Percentiles rank a stretch among this genome's conserved stretches.
phyloP scores from a whole-genome alignment of 2,797 vertebrate genomes.

The Emys orbicularis region DNA sequence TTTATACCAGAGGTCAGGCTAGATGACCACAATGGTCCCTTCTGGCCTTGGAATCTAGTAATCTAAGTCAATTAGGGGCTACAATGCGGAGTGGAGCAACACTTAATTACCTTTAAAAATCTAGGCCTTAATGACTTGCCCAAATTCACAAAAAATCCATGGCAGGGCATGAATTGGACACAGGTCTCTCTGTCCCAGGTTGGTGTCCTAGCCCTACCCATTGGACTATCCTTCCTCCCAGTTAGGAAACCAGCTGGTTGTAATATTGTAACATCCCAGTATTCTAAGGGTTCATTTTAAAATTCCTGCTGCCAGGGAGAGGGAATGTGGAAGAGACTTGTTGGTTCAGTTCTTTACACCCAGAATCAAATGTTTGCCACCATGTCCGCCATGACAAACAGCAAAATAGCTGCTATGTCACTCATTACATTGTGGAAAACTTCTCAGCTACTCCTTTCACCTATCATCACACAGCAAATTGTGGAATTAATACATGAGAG shows the following conservation, averaged over 20 bases:
- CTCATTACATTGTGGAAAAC: not conserved
- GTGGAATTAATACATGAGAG: fast-evolving
- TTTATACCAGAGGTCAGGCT: not conserved
- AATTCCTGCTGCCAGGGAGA: not conserved
- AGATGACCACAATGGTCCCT: not conserved
- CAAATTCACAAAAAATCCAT: not conserved
- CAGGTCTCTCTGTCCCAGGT: not conserved
- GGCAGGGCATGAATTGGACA: not conserved
- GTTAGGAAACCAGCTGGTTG: not conserved
- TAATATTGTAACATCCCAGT: not conserved
- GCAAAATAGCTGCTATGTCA: not conserved
- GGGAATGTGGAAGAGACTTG: not conserved
- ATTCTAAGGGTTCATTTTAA: not conserved
- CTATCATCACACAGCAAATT: not conserved
- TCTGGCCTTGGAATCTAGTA: not conserved
- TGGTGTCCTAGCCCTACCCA: not conserved
- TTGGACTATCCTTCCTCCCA: not conserved
- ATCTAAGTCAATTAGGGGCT: not conserved
- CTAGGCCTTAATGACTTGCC: not conserved
- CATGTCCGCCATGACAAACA: not conserved
- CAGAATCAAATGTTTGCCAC: not conserved
- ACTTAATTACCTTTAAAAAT: not conserved
- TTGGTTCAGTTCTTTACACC: not conserved
- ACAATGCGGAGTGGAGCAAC: too few relatives aligned
- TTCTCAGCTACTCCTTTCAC: fast-evolving